Evolutionary conservation across 2,113 vertebrate genomes (phyloP), one percentile per base, ranked within the genome.

Genomic region (Aphelocoma coerulescens): DNA sequence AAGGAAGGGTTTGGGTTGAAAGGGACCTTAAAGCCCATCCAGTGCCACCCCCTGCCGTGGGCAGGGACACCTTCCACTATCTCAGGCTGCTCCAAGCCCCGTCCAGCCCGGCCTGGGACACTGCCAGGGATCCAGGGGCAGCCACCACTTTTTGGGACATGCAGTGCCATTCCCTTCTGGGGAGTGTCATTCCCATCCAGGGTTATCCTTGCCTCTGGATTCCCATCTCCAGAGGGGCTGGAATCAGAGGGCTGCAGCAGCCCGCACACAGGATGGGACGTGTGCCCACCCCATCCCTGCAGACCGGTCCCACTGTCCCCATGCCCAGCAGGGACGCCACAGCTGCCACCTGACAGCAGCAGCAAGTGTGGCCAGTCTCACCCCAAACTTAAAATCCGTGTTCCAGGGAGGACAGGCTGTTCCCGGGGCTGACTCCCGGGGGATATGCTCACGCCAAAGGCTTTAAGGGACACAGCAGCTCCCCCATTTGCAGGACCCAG

Each of bases 381-480:
- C 3, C n/a, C 23, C 39, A 2, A 5, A 10, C 3, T 1, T 3
- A 11, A 16, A 33, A 6, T 0, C 19, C 7, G 3, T 5, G 33
- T 2, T 54, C 30, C 32, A 3, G 21, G 39, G 13, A 30, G 51
- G 10, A 14, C 9, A 7, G 30, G 35, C 46, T 55, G n/a, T 9
- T 46, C 33, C 73, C 54, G 7, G 1, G 13, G 52, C 44, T 33
- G 26, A 2, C 5, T 23, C 30, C 52, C 6, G 3, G 24, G 14
- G 21, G 21, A 16, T 5, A 0, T 5, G 12, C 12, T 54, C 71
- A 39, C 3, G 62, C 68, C 61, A 12, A 6, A 14, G 30, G 37
- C 14, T 52, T 9, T 23, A 11, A 13, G 39, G 55, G 35, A 46
- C 13, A 3, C 49, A 5, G 5, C 73, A 28, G 13, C 51, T 76